phyloP scores from a whole-genome alignment of 2,113 vertebrate species.

The Callocephalon fimbriatum region DNA sequence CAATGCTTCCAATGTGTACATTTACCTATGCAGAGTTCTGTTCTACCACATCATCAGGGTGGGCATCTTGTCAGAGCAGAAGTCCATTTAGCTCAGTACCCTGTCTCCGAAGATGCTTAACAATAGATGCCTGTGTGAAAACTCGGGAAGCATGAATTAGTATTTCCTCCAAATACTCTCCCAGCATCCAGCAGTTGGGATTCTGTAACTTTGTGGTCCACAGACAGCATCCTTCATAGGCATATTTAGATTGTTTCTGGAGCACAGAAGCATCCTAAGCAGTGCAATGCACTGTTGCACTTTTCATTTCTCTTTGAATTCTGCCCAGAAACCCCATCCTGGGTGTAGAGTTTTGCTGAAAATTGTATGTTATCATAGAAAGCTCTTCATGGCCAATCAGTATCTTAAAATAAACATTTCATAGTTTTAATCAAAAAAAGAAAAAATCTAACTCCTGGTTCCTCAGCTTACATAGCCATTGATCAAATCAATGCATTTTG shows the following conservation, averaged over 20 bases:
- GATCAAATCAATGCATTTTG: background rate
- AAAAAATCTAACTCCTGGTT: background rate
- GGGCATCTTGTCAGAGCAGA: background rate
- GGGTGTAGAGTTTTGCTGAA: background rate
- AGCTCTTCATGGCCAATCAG: background rate
- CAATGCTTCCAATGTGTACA: background rate
- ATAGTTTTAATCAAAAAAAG: background rate
- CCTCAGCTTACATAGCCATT: background rate
- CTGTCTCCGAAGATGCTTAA: background rate
- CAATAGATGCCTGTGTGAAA: background rate
- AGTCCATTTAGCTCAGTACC: background rate
- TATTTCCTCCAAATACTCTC: background rate
- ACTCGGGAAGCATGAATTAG: background rate
- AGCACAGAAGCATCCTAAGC: background rate
- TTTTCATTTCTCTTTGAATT: background rate
- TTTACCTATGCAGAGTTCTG: background rate
- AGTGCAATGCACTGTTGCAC: background rate
- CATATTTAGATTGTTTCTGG: background rate
- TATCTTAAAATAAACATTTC: background rate
- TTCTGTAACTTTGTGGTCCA: background rate
- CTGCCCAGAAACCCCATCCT: background rate
- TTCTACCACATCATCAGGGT: background rate
- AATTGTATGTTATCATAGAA: background rate
- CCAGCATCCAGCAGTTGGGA: background rate
- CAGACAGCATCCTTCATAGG: background rate